Evolutionary conservation across 2,797 vertebrate species (phyloP), one percentile per base, ranked within the genome.

Genomic region (Spinibarbus caldwelli): DNA sequence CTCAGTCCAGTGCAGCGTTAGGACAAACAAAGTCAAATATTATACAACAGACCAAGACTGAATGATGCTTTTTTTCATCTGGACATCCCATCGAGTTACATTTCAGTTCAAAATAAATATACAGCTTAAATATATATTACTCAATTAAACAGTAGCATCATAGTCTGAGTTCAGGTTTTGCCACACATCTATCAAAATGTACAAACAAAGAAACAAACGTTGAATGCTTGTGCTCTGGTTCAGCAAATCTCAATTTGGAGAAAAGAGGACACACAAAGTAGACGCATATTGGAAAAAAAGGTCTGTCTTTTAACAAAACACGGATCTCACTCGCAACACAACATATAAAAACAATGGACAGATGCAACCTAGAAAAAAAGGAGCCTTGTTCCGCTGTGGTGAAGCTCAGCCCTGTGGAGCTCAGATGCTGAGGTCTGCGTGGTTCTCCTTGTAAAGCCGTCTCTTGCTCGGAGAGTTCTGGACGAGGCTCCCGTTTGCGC

Each of bases 381-480:
- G 7, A 92, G 72, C 86, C 71, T 29, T 2, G 62, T 38, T 45
- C 29, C 15, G 15, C 29, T 17, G 62, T 34, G 29, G 26, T 19
- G 38, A 34, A 59, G 75, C 90, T 96, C 94, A 99, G 95, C 11
- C n/a, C 5, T 14, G 73, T 62, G 38, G 43, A 59, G 75, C 90
- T 96, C 94, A 99, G 95, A 99, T 99, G 91, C 98, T 99, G 93
- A 99, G 98, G 95, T 99, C 97, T 82, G 97, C 97, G 95, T 96
- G 97, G 93, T 97, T 98, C 90, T 99, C 97, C 94, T 97, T 98
- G 95, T 97, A 97, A 29, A 96, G 94, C 90, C 96, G 94, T 93
- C 97, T 94, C 89, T 97, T 97, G 93, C 96, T 97, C 93, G 98
- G 96, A 0, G 95, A 93, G 54, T 88, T 92, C 80, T 96, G 96